A percentile compares a stretch with the other conserved stretches of the same genome.
phyloP scores from a whole-genome alignment of 2,113 vertebrate species.

The Columbina picui region DNA sequence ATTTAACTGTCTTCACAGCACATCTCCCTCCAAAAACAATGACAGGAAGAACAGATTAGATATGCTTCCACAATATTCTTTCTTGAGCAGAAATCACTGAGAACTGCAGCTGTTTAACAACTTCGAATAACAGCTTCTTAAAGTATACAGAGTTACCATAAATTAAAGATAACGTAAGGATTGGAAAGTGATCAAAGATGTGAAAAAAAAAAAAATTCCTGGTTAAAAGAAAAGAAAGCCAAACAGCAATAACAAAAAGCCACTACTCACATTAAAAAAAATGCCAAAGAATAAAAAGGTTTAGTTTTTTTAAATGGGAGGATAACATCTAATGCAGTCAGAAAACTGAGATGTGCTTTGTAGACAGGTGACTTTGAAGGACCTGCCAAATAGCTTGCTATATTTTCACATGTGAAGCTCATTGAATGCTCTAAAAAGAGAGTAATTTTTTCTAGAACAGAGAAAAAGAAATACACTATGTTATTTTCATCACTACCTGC shows the following conservation, averaged over 20 bases:
- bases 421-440: background rate
- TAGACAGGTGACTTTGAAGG: background rate
- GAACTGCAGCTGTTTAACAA: background rate
- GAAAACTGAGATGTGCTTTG: background rate
- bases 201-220: background rate
- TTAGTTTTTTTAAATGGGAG: background rate
- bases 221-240: background rate
- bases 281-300: background rate
- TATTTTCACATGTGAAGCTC: background rate
- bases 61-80: background rate
- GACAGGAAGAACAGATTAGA: constrained; percentile 2
- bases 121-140: background rate
- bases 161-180: background rate
- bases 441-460: background rate
- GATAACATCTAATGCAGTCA: background rate
- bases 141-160: background rate
- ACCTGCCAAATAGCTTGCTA: background rate
- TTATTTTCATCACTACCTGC: background rate
- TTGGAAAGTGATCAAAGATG: background rate
- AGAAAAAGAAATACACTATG: background rate
- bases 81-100: background rate
- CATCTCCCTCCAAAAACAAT: background rate
- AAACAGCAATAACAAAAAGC: no score
- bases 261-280: background rate
- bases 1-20: constrained; percentile 55